Base-by-base conservation (phyloP, 2,797 vertebrate species). In the Nyctibius grandis region DNA sequence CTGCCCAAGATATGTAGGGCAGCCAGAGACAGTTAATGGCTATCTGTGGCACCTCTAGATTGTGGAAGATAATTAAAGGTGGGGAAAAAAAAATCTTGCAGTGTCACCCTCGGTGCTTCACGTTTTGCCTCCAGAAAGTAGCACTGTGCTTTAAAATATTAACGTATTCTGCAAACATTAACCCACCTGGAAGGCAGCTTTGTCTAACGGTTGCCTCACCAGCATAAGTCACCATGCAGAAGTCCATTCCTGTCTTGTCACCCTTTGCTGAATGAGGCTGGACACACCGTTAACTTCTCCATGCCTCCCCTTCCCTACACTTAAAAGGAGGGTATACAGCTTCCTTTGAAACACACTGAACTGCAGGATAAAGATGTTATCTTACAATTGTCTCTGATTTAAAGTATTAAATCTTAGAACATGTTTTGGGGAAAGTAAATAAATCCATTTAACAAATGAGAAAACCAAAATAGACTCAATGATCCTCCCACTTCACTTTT, bases 1-100 rank as follows among this genome's bases (percentile, higher is more conserved):
- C 53, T 79, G 85, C 84, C 57, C 89, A 47, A 76, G 63, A 53
- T 70, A 91, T 88, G 36, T 82, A 93, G 89, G 75, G 38, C 95
- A 96, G 59, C 29, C 60, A 84, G 21, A 81, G 33, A 54, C 23
- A 95, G 57, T 84, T 86, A 92, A 89, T 9, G 23, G 50, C 36
- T 59, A 86, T 91, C 82, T 81, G 22, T n/a, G 42, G 77, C 78
- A 44, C 45, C 68, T 83, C 18, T 34, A 61, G 59, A 81, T 29
- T 50, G 48, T 60, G 34, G 44, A 84, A 76, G 34, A 82, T 15
- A 76, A 90, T 47, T 42, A 61, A 78, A 60, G 45, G 16, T n/a
- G 28, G 40, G 3, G 0, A 11, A 48, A 50, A 3, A 42, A 28
- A 38, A 34, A 25, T 9, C 6, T 57, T 82, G 42, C 82, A 60